Percentiles rank a stretch among this genome's conserved stretches.
Conservation (phyloP, 2,797 vertebrate species). For the Luscinia megarhynchos region DNA sequence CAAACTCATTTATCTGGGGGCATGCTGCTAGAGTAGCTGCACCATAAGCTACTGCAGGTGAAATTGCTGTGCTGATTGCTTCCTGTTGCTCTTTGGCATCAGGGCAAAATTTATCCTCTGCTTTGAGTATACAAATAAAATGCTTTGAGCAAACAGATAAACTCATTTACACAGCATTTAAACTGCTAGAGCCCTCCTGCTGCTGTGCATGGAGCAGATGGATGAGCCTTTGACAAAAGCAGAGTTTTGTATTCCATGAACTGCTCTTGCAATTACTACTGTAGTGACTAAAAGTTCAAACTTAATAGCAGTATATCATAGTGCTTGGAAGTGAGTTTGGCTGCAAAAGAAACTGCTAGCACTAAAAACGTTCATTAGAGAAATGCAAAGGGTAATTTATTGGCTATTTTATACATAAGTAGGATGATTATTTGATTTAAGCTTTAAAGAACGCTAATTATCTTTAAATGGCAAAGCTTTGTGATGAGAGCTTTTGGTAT, state of each 20-base stretch:
- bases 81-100: background rate
- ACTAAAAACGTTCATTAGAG: slow-evolving; percentile 55
- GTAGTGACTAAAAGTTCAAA: slow-evolving; percentile 49
- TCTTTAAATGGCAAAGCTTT: slow-evolving; percentile 30
- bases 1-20: background rate
- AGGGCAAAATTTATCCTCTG: background rate
- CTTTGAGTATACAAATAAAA: background rate
- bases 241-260: background rate
- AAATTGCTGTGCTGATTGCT: background rate
- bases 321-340: slow-evolving; percentile 38
- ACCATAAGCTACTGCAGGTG: background rate
- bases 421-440: slow-evolving; percentile 37
- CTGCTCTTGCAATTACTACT: slow-evolving; percentile 37
- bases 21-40: background rate
- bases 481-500: background rate
- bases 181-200: background rate
- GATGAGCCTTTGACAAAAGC: background rate
- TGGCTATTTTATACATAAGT: slow-evolving; percentile 29
- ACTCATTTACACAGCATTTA: slow-evolving; percentile 3
- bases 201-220: background rate
- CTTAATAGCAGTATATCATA: slow-evolving; percentile 48
- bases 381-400: slow-evolving; percentile 48
- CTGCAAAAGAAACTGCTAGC: slow-evolving; percentile 21
- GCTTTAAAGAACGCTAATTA: slow-evolving; percentile 34
- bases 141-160: background rate